Conservation (phyloP, 2,113 vertebrate species). For the Eurystomus gularis region DNA sequence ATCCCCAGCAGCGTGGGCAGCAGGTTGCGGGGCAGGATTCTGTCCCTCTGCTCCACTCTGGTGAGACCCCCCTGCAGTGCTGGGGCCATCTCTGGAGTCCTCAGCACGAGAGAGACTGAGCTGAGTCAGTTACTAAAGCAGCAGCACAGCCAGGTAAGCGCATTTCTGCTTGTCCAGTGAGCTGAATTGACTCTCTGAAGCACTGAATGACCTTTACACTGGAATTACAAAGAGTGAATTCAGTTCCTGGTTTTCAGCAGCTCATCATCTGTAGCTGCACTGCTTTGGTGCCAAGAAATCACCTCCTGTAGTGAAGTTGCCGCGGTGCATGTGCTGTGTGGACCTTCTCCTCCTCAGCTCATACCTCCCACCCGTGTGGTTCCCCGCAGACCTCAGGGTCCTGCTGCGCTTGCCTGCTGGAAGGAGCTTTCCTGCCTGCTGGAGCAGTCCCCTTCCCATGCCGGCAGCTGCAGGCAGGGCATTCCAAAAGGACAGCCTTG, state of each 20-base stretch:
- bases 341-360: not conserved
- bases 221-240: not conserved
- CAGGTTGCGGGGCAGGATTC: not conserved
- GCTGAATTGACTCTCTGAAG: not conserved
- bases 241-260: not conserved
- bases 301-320: not conserved
- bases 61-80: not conserved
- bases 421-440: not conserved
- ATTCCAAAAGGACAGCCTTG: not conserved
- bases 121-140: not conserved
- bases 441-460: not conserved
- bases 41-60: not conserved
- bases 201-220: not conserved
- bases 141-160: not conserved
- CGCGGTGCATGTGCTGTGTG: fast-evolving
- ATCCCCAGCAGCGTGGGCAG: no score
- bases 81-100: not conserved
- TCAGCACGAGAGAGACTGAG: not conserved
- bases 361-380: not conserved
- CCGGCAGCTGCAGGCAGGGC: not conserved
- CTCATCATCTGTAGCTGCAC: not conserved
- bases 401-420: not conserved
- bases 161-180: not conserved
- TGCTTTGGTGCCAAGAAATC: not conserved
- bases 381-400: not conserved